These are phyloP conservation scores for Macrosoma leucophasiata DNA, from an alignment of 2,888 invertebrate species.

Conservation along the genomic window DNA sequence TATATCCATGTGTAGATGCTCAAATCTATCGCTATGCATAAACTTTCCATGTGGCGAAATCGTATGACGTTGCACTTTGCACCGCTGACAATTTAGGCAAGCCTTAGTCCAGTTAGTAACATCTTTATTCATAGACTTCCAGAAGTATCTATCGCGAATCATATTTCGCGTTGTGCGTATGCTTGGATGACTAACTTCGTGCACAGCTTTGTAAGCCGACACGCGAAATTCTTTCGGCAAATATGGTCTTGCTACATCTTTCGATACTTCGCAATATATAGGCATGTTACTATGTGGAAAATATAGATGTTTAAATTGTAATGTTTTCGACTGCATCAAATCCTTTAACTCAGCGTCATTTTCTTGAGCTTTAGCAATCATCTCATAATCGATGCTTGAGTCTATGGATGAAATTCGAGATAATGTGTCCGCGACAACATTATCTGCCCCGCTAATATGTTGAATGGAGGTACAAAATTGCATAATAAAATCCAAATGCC, in stretches of 20 bases:
- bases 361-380: slow-evolving; percentile 1
- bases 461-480: slow-evolving; percentile 6
- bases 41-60: no score
- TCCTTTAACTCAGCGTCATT: slow-evolving; percentile 4
- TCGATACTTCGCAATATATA: slow-evolving; percentile 1
- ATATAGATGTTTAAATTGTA: slow-evolving; percentile 1
- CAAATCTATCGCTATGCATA: no score
- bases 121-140: slow-evolving; percentile 1
- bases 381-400: background rate
- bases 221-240: slow-evolving; percentile 2
- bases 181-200: slow-evolving; percentile 1
- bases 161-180: background rate
- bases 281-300: background rate
- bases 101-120: slow-evolving; percentile 1
- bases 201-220: no score
- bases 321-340: slow-evolving; percentile 5
- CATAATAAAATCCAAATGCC: slow-evolving; percentile 6
- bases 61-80: no score
- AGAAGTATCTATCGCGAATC: background rate
- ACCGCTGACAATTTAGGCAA: no score
- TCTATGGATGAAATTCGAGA: background rate
- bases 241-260: slow-evolving; percentile 1
- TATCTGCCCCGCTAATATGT: slow-evolving; percentile 4
- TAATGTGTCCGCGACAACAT: slow-evolving; percentile 2
- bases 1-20: no score